phyloP scores from a whole-genome alignment of 2,888 invertebrate genomes.

The Eristalis tenax region DNA sequence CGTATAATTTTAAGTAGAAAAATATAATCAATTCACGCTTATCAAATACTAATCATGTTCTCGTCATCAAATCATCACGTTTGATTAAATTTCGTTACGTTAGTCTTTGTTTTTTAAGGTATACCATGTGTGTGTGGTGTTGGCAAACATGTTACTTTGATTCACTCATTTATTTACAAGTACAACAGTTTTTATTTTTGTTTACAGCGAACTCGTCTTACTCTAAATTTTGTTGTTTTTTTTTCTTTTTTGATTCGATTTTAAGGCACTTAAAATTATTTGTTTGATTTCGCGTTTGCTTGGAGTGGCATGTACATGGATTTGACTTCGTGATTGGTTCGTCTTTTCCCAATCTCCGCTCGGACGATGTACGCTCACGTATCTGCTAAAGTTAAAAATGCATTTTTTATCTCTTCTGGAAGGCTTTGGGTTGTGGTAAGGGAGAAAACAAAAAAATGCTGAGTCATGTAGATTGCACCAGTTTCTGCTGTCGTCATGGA shows the following conservation, averaged over 20 bases:
- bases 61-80: neutral
- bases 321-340: neutral
- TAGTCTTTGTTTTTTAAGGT: conserved; percentile 18
- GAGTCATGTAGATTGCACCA: neutral
- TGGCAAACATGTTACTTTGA: conserved; percentile 46
- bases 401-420: neutral
- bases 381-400: neutral
- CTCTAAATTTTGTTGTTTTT: neutral
- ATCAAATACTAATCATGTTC: conserved; percentile 27
- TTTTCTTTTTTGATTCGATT: conserved; percentile 16
- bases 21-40: conserved; percentile 52
- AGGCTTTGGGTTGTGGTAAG: neutral
- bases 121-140: conserved; percentile 1
- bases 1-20: conserved; percentile 58
- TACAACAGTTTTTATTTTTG: neutral
- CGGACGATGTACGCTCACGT: neutral
- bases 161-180: conserved; percentile 13
- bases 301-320: conserved; percentile 1
- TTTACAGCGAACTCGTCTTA: conserved; percentile 10
- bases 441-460: neutral
- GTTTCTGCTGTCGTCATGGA: neutral
- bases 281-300: neutral
- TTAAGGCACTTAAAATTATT: conserved; percentile 65
- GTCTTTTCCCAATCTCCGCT: neutral
- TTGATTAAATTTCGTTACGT: conserved; percentile 3